Evolutionary conservation across 2,797 vertebrate species (phyloP), one percentile per base, ranked within the genome.

Genomic region (Phalloptychus januarius): DNA sequence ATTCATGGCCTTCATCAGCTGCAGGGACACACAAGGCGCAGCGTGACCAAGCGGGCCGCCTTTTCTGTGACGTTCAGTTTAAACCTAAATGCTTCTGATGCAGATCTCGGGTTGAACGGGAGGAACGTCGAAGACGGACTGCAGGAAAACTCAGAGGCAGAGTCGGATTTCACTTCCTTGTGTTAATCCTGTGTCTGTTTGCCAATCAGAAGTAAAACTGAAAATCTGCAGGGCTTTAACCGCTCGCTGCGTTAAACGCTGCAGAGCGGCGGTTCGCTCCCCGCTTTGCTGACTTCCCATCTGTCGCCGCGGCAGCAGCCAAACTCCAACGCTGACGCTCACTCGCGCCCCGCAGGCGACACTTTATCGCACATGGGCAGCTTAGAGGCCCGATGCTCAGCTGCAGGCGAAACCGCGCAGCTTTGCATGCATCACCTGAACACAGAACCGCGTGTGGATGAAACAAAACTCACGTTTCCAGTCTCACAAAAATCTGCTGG

Each of bases 1-100:
- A 93, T 98, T 99, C 97, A 99, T 99, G 89, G 97, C 98, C 96
- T 99, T 99, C 97, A 99, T 98, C 91, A 99, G 96, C 98, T 99
- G 94, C 85, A 87, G 84, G 86, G 89, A 92, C 86, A 90, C 54
- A 84, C 12, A 46, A 85, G 0, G 87, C 13, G 44, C 46, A 36
- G 79, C 70, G 3, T 79, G 83, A 83, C 76, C 81, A 56, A 23
- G 3, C 74, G 61, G 83, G n/a, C n/a, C n/a, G n/a, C n/a, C n/a
- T n/a, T n/a, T n/a, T n/a, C n/a, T n/a, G n/a, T 50, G 72, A 42
- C 80, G 10, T 73, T 42, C 72, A 77, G 85, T 63, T 85, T 90
- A 87, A 89, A 85, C 88, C 88, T 87, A 83, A 91, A 81, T 89
- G 91, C 77, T 85, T 67, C 80, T 76, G 85, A 85, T 74, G 38